Conservation (phyloP, 2,113 vertebrate species). For the Dromas ardeola region DNA sequence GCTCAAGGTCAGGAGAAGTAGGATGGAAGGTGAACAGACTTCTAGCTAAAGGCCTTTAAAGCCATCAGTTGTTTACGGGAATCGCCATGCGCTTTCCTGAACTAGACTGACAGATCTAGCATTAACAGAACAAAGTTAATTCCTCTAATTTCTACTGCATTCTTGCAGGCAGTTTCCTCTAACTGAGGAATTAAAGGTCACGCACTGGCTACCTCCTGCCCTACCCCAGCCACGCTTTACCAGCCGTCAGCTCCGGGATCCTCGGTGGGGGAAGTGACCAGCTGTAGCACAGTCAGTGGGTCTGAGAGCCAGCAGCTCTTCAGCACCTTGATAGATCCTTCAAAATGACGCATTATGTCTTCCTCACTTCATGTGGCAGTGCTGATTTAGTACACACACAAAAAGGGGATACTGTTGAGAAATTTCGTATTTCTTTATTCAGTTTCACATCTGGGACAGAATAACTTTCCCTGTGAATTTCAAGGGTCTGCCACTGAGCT, state of each 20-base stretch:
- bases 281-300: not conserved
- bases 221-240: not conserved
- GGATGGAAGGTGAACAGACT: not conserved
- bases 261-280: fast-evolving
- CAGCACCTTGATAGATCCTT: not conserved
- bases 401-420: not conserved
- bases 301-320: not conserved
- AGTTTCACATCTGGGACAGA: not conserved
- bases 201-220: not conserved
- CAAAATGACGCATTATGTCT: not conserved
- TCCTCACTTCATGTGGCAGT: not conserved
- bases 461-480: not conserved
- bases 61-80: not conserved
- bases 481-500: not conserved
- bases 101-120: not conserved
- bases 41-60: not conserved
- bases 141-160: constrained; percentile 38
- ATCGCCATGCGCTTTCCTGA: not conserved
- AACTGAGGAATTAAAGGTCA: constrained; percentile 24
- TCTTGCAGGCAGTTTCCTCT: constrained; percentile 27
- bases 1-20: constrained; percentile 1
- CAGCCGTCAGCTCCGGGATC: not conserved
- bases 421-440: not conserved
- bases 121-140: constrained; percentile 48
- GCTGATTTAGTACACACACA: no score